Base-by-base conservation (phyloP, 1,140 invertebrate genomes). In the Drosophila sturtevanti region DNA sequence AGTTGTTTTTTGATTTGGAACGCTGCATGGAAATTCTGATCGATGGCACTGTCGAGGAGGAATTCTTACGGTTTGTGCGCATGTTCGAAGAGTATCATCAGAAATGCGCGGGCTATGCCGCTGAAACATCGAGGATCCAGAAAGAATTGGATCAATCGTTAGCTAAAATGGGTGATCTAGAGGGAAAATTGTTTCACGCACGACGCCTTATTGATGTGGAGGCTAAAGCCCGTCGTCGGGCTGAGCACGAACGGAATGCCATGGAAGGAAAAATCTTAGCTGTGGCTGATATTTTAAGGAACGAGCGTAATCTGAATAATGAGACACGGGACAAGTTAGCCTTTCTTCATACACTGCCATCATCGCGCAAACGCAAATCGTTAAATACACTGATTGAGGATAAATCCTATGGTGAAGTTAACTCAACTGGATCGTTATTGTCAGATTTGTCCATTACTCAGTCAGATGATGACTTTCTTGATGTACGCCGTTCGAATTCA, bases 391-490 rank as follows among this genome's bases (percentile, higher is more conserved):
- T 92, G 38, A 55, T 85, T 2, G 93, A 92, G 51, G 93, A 93
- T 38, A 81, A 93, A 77, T 92, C 90, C 5, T 92, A 92, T 78
- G 91, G 89, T 54, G 91, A 92, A 16, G 92, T 92, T n/a, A 90
- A 90, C 64, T 91, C 89, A 1, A 92, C 92, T 6, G 95, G 95
- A 16, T 96, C 95, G 2, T 91, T 97, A 34, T 89, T 97, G 35
- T 95, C 95, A 1, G 96, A 97, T 81, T 93, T 97, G 72, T 97
- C 96, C 66, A 96, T 96, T 79, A 97, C 97, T 4, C 95, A 96
- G 52, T 98, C 97, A 0, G 97, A 98, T 80, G 97, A 98, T 90
- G 97, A 98, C 92, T 93, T 97, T 58, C 95, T 96, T 61, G 91
- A 94, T 38, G 95, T 95, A 2, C 65, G 79, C 12, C 93, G 94